phyloP scores from a whole-genome alignment of 2,888 invertebrate genomes.

The Cephus pulcher region DNA sequence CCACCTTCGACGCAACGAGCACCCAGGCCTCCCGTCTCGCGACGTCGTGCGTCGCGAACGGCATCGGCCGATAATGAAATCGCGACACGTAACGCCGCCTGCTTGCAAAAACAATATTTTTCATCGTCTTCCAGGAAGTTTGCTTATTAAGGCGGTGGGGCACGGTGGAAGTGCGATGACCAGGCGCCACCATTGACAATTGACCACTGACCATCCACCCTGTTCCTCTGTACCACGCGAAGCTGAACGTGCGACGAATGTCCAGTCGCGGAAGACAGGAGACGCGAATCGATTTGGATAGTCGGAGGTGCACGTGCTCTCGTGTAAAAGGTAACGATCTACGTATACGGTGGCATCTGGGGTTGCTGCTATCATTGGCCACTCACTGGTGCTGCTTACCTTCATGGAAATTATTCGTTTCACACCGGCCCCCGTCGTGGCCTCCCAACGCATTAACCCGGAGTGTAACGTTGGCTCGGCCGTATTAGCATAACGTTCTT shows the following conservation, averaged over 20 bases:
- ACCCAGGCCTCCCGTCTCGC: background rate
- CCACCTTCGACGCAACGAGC: background rate
- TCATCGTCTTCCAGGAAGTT: slow-evolving; percentile 60
- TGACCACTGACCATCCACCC: background rate
- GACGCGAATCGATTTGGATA: background rate
- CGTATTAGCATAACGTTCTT: slow-evolving; percentile 56
- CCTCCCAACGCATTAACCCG: slow-evolving; percentile 28
- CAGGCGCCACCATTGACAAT: background rate
- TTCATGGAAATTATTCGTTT: slow-evolving; percentile 41
- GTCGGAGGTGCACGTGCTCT: background rate
- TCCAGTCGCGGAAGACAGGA: background rate
- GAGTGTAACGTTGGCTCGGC: slow-evolving; percentile 23
- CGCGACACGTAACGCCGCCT: slow-evolving; percentile 61
- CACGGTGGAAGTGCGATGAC: background rate
- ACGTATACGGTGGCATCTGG: background rate
- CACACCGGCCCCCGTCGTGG: slow-evolving; percentile 35
- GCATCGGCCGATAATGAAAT: slow-evolving; percentile 55
- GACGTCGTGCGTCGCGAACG: slow-evolving; percentile 21
- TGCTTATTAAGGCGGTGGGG: slow-evolving; percentile 47
- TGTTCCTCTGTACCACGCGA: background rate
- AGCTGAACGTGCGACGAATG: background rate
- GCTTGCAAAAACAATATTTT: slow-evolving; percentile 59
- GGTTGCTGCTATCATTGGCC: background rate
- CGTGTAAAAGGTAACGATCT: background rate
- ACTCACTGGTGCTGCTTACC: background rate